Conservation (phyloP, 2,113 vertebrate species). For the Arenaria interpres region DNA sequence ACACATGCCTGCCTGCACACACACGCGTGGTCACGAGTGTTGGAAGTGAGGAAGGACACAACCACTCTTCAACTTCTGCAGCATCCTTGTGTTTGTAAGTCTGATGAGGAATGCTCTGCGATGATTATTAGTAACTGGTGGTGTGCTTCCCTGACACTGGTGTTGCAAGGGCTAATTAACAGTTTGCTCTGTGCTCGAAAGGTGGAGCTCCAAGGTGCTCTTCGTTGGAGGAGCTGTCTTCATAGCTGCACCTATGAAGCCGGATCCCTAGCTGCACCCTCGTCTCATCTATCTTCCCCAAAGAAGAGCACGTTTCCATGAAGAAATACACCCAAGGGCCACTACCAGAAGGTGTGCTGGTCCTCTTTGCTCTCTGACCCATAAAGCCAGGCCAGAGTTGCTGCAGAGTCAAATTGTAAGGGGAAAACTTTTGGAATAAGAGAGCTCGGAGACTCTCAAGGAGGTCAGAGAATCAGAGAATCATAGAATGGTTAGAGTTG, state of each 20-base stretch:
- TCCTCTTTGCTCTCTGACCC: background rate
- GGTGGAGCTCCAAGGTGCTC: background rate
- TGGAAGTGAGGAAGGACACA: background rate
- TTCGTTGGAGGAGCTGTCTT: background rate
- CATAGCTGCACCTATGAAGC: background rate
- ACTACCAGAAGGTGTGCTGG: background rate
- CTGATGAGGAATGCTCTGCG: background rate
- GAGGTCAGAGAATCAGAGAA: background rate
- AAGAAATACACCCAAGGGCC: background rate
- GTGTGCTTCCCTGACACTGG: background rate
- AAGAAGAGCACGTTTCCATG: background rate
- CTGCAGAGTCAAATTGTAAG: background rate
- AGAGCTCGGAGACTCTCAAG: background rate
- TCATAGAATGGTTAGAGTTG: background rate
- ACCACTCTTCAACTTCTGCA: background rate
- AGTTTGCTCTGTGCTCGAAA: background rate
- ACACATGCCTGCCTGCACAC: rapidly evolving
- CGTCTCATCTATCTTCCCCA: background rate
- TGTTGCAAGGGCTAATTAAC: background rate
- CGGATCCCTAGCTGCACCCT: background rate
- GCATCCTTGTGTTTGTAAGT: background rate
- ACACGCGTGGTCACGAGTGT: rapidly evolving
- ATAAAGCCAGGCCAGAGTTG: background rate
- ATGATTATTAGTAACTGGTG: background rate
- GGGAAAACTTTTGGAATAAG: background rate